These are phyloP conservation scores for Lacanobia wlatinum DNA, from an alignment of 2,888 invertebrate species.

Conservation along the genomic window DNA sequence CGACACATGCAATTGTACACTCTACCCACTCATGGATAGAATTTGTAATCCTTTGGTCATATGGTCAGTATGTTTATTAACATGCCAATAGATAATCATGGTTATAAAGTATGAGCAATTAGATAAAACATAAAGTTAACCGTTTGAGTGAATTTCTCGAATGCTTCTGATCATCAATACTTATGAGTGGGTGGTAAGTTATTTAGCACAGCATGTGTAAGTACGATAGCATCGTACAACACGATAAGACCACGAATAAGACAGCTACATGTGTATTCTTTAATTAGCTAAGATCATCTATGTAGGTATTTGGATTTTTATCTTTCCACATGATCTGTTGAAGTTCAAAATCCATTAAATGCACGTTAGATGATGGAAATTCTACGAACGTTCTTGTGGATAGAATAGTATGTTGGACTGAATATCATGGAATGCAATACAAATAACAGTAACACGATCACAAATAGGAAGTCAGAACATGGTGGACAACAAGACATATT, in stretches of 20 bases:
- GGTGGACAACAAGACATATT: not conserved
- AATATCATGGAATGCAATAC: not conserved
- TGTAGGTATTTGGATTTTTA: conserved; percentile 5
- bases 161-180: conserved; percentile 49
- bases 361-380: conserved; percentile 7
- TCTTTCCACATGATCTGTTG: conserved; percentile 27
- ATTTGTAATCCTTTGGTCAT: conserved; percentile 38
- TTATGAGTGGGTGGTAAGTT: conserved; percentile 34
- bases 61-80: conserved; percentile 47
- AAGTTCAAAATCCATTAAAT: conserved; percentile 15
- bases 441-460: not conserved
- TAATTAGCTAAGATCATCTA: conserved; percentile 36
- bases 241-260: conserved; percentile 6
- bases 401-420: not conserved
- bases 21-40: conserved; percentile 33
- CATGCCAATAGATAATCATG: conserved; percentile 59
- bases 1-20: conserved; percentile 38
- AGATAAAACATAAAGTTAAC: conserved; percentile 66
- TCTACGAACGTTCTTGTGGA: not conserved
- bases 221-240: conserved; percentile 34
- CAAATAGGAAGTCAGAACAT: not conserved
- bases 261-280: conserved; percentile 14
- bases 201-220: conserved; percentile 43
- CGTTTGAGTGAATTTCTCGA: conserved; percentile 57
- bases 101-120: conserved; percentile 68